Evolutionary conservation across 2,888 invertebrate genomes (phyloP).

Genomic region (Prenolepis imparis): DNA sequence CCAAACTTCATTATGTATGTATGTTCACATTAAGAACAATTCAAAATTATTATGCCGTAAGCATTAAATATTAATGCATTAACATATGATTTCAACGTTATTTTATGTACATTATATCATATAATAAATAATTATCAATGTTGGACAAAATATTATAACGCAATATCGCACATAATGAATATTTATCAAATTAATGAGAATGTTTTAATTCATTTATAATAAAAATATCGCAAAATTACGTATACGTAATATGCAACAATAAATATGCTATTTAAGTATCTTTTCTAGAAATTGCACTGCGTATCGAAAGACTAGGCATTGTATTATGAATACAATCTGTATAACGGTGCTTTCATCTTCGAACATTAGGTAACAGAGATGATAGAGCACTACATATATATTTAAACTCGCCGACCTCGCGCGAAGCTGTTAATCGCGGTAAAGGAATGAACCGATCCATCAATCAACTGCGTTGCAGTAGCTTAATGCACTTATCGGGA

Average conservation of each 20-base stretch:
- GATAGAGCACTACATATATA: conserved; percentile 36
- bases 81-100: conserved; percentile 8
- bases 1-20: background rate
- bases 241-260: background rate
- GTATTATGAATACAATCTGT: conserved; percentile 4
- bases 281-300: conserved; percentile 1
- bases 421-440: conserved; percentile 55
- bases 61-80: conserved; percentile 27
- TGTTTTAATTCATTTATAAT: conserved; percentile 34
- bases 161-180: background rate
- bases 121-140: conserved; percentile 19
- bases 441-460: conserved; percentile 57
- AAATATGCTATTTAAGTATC: conserved; percentile 12
- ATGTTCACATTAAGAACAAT: background rate
- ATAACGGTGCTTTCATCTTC: conserved; percentile 3
- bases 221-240: background rate
- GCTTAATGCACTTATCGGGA: conserved; percentile 66
- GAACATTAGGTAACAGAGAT: conserved; percentile 17
- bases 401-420: conserved; percentile 33
- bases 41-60: background rate
- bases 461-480: conserved; percentile 53
- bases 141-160: conserved; percentile 34
- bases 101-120: background rate
- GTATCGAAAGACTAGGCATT: conserved; percentile 1
- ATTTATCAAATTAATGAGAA: conserved; percentile 21